Conservation (phyloP, 2,888 invertebrate genomes). For the Cynaeus angustus region DNA sequence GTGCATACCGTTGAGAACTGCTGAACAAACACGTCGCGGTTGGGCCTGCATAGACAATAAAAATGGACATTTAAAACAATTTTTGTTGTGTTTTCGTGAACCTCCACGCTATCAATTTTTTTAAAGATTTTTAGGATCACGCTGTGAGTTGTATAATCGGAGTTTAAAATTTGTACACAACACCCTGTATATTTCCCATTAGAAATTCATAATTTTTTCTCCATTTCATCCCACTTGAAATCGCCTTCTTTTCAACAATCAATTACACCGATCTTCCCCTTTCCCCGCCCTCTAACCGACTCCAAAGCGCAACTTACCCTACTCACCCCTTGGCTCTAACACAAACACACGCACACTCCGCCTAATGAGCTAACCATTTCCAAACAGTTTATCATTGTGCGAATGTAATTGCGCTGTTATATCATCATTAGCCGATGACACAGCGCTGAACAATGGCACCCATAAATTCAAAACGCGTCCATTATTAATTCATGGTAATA, state of each 20-base stretch:
- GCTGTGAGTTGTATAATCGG: too few relatives aligned
- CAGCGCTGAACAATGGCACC: conserved; percentile 51
- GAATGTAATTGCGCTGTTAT: conserved; percentile 65
- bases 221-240: not conserved
- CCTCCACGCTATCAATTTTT: too few relatives aligned
- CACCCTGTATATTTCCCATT: too few relatives aligned
- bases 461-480: conserved; percentile 42
- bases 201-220: too few relatives aligned
- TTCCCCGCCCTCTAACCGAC: not conserved
- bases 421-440: conserved; percentile 64
- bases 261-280: not conserved
- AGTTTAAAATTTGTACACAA: too few relatives aligned
- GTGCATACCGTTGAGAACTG: too few relatives aligned
- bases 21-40: too few relatives aligned
- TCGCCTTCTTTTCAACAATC: not conserved
- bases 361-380: conserved; percentile 65
- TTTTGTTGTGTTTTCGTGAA: too few relatives aligned
- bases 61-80: too few relatives aligned
- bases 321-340: conserved; percentile 51
- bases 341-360: conserved; percentile 57
- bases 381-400: conserved; percentile 67
- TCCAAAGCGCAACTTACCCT: conserved; percentile 44
- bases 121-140: too few relatives aligned
- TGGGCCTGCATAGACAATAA: too few relatives aligned
- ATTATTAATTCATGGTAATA: conserved; percentile 45